phyloP scores from a whole-genome alignment of 2,888 invertebrate species.

The Drosophila atripex region DNA sequence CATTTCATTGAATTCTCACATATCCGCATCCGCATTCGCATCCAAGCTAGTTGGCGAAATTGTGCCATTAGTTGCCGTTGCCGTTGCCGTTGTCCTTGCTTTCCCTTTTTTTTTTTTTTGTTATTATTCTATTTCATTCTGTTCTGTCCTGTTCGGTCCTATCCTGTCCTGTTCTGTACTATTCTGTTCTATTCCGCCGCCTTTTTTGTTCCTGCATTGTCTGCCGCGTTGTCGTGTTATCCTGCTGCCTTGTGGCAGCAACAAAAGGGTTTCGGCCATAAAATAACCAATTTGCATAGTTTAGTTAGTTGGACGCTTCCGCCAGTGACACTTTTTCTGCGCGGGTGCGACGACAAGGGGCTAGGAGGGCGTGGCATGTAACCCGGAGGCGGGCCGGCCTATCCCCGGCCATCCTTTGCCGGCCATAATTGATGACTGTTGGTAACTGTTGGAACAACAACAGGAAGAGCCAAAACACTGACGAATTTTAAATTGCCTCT shows the following conservation, averaged over 20 bases:
- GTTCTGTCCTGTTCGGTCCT: conserved; percentile 9
- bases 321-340: conserved; percentile 69
- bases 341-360: conserved; percentile 3
- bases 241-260: conserved; percentile 31
- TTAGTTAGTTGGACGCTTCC: conserved; percentile 81
- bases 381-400: conserved; percentile 41
- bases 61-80: conserved; percentile 73
- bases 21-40: conserved; percentile 64
- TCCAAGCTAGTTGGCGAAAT: conserved; percentile 68
- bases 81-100: conserved; percentile 47
- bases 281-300: conserved; percentile 83
- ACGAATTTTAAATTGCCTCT: conserved; percentile 60
- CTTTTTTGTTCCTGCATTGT: conserved; percentile 38
- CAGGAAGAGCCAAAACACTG: conserved; percentile 43
- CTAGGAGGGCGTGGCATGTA: conserved; percentile 27
- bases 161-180: conserved; percentile 24
- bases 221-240: conserved; percentile 42
- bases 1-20: conserved; percentile 80
- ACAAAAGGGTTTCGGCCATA: conserved; percentile 69
- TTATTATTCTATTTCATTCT: conserved; percentile 22
- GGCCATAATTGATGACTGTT: conserved; percentile 68
- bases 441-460: conserved; percentile 58
- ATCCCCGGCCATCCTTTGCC: conserved; percentile 29
- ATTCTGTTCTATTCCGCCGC: conserved; percentile 41
- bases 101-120: conserved; percentile 50